These are phyloP conservation scores for Drosophila lacertosa DNA, from an alignment of 1,140 invertebrate genomes.

Conservation along the genomic window DNA sequence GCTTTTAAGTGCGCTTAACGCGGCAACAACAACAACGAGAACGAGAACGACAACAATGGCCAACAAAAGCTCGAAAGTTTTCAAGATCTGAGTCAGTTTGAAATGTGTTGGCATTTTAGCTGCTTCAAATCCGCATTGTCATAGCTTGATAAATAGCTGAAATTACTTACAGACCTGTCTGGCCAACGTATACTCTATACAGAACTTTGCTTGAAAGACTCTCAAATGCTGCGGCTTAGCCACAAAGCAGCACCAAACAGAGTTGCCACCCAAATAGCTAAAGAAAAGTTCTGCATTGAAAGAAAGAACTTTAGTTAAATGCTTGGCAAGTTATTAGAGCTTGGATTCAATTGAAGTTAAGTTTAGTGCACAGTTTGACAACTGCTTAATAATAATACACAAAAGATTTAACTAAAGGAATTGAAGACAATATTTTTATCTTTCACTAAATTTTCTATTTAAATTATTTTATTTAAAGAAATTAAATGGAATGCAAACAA, in stretches of 20 bases:
- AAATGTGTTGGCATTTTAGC: constrained; percentile 59
- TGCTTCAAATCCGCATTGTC: constrained; percentile 71
- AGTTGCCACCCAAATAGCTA: constrained; percentile 1
- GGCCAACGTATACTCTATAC: constrained; percentile 17
- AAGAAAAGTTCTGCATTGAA: not conserved
- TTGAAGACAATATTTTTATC: too few relatives aligned
- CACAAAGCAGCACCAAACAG: not conserved
- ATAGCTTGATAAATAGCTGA: constrained; percentile 78
- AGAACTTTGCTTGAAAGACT: not conserved
- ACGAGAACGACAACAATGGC: constrained; percentile 1
- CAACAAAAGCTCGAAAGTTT: constrained; percentile 23
- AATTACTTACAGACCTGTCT: constrained; percentile 57
- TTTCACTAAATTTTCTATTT: not conserved
- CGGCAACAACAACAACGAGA: constrained; percentile 25
- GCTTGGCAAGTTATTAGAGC: not conserved
- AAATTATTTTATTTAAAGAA: not conserved
- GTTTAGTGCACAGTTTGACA: too few relatives aligned
- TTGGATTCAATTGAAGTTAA: too few relatives aligned
- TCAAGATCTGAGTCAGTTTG: constrained; percentile 26
- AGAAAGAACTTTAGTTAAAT: not conserved
- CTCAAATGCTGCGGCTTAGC: not conserved
- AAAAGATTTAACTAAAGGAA: too few relatives aligned
- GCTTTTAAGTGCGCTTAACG: constrained; percentile 39
- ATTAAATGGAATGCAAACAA: not conserved
- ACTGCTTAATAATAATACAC: too few relatives aligned